Conservation (phyloP, 2,113 vertebrate species). For the Dicrurus megarhynchus region DNA sequence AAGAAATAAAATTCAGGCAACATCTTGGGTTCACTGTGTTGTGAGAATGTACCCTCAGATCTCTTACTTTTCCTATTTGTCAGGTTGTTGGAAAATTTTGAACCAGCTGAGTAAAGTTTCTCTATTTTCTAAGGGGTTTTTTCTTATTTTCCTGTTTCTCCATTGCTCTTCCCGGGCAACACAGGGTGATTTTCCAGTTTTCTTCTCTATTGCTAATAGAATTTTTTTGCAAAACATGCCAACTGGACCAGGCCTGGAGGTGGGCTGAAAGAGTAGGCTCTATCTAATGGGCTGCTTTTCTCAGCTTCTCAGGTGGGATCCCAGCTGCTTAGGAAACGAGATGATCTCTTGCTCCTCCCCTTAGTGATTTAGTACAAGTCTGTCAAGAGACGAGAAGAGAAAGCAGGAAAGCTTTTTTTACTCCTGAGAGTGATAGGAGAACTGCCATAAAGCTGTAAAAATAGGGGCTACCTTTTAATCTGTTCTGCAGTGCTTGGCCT, state of each 20-base stretch:
- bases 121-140: neutral
- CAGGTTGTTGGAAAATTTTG: neutral
- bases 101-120: neutral
- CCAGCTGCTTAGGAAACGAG: neutral
- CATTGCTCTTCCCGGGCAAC: neutral
- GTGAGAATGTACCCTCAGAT: neutral
- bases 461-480: neutral
- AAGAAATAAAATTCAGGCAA: neutral
- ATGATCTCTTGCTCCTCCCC: constrained; percentile 14
- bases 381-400: neutral
- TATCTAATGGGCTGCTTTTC: neutral
- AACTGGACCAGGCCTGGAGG: neutral
- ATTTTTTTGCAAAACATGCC: neutral
- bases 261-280: neutral
- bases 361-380: neutral
- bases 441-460: neutral
- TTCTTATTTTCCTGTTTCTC: neutral
- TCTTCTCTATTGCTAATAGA: neutral
- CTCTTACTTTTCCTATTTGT: neutral
- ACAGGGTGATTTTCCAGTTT: neutral
- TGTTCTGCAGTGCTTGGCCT: neutral
- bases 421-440: neutral
- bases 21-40: neutral
- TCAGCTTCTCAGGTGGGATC: constrained; percentile 27
- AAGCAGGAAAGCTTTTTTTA: neutral